These are phyloP conservation scores for Eurystomus gularis DNA, from an alignment of 2,113 vertebrate species.

Conservation along the genomic window DNA sequence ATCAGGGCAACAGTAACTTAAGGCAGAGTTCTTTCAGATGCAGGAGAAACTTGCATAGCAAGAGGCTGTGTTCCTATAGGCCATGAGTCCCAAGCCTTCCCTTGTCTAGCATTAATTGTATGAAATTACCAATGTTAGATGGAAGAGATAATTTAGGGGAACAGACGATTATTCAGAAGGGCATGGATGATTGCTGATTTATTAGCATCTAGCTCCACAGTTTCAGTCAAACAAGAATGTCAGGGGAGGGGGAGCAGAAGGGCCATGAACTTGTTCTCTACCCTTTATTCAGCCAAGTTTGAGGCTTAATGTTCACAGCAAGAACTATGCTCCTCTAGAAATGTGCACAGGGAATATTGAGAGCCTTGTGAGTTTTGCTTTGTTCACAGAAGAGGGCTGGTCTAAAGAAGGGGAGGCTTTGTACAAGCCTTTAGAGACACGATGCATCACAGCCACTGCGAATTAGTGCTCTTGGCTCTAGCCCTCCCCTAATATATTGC, in stretches of 20 bases:
- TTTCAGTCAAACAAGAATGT: neutral
- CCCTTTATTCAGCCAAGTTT: neutral
- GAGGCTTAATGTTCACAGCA: neutral
- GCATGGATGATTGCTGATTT: constrained; percentile 5
- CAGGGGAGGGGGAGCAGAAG: neutral
- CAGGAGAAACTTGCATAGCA: neutral
- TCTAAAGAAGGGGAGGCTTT: neutral
- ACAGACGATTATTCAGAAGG: constrained; percentile 17
- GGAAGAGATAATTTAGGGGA: constrained; percentile 21
- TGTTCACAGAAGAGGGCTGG: neutral
- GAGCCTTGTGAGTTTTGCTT: neutral
- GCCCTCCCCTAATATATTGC: neutral
- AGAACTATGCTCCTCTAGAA: neutral
- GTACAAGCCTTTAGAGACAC: neutral
- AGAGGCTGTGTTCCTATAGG: constrained; percentile 6
- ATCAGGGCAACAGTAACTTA: constrained; percentile 50
- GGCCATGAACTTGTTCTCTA: neutral
- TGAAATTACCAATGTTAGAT: neutral
- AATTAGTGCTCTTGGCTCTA: constrained; percentile 10
- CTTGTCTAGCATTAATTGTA: constrained; percentile 41
- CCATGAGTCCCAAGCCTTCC: constrained; percentile 21
- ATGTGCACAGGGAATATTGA: neutral
- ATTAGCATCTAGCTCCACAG: neutral
- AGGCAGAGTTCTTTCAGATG: constrained; percentile 30
- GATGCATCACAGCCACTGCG: neutral